Evolutionary conservation across 2,797 vertebrate species (phyloP), one percentile per base, ranked within the genome.

Genomic region (Ambastaia sidthimunki): DNA sequence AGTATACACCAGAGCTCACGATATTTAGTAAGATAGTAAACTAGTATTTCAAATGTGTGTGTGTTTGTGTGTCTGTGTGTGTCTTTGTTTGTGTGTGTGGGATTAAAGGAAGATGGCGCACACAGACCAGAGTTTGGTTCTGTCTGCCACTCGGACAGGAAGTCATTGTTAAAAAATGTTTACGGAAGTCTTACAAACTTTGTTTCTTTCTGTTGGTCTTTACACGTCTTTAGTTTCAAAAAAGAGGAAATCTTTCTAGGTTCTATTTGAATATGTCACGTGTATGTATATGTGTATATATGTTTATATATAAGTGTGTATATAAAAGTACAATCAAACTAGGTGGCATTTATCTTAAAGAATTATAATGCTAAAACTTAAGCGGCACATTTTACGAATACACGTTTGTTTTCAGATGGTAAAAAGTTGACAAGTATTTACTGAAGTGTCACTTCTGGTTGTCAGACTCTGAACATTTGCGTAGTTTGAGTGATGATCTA

Each of bases 191-290:
- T 75, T 74, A 60, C 34, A 47, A 18, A 31, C 50, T 31, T 48
- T 52, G 34, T 82, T 67, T 19, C 50, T 9, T 37, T 37, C 34
- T 2, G 34, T 37, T 37, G 34, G 3, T 7, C 1, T 37, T 5
- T 19, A 13, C 60, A 41, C 16, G 72, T 79, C 7, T 78, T 72
- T 21, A 50, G 7, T 19, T n/a, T 0, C 13, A 70, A 67, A 75
- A 60, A 71, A 62, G 9, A 80, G 69, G 77, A 82, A 82, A 37
- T 59, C 5, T 21, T 44, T 78, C n/a, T 48, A 34, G 71, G 44
- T 25, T 1, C 11, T 25, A 7, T 41, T 10, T 41, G 7, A 9
- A 9, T 41, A 41, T 41, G n/a, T n/a, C n/a, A n/a, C n/a, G n/a
- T n/a, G n/a, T n/a, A n/a, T n/a, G n/a, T n/a, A n/a, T n/a, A n/a